Percentiles rank a stretch among this genome's conserved stretches.
Evolutionary conservation across 2,888 invertebrate genomes (phyloP).

Genomic region (Enoplolaimus lenunculus): DNA sequence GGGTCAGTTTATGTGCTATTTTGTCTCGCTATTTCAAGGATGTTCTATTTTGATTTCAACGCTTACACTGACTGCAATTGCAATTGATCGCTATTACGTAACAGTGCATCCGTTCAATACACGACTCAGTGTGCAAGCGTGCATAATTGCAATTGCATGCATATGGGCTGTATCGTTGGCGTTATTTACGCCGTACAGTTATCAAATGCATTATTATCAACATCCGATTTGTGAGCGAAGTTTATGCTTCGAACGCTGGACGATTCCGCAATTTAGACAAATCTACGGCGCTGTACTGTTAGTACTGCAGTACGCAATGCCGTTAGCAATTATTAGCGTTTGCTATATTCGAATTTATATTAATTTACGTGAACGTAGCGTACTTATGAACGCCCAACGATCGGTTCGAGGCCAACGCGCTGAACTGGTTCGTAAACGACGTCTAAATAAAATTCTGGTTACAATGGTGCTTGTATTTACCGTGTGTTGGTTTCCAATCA

Average conservation of each 20-base stretch:
- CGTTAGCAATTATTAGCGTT: slow-evolving; percentile 79
- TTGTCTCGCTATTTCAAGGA: slow-evolving; percentile 72
- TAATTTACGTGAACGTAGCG: not conserved
- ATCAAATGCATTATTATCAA: slow-evolving; percentile 52
- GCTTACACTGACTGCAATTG: slow-evolving; percentile 85
- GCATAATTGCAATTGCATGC: slow-evolving; percentile 64
- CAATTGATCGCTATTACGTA: slow-evolving; percentile 88
- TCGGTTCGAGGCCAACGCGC: slow-evolving; percentile 53
- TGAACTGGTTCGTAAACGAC: slow-evolving; percentile 69
- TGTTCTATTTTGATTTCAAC: slow-evolving; percentile 94
- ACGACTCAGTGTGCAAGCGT: slow-evolving; percentile 72
- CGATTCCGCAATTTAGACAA: slow-evolving; percentile 59
- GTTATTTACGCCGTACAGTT: slow-evolving; percentile 75
- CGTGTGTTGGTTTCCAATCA: slow-evolving; percentile 68
- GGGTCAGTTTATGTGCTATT: slow-evolving; percentile 72
- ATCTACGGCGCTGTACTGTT: slow-evolving; percentile 73
- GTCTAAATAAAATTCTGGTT: slow-evolving; percentile 89
- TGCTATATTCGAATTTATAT: slow-evolving; percentile 78
- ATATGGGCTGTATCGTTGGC: slow-evolving; percentile 79
- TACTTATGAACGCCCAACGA: not conserved
- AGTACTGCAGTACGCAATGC: slow-evolving; percentile 77
- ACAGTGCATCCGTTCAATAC: slow-evolving; percentile 88
- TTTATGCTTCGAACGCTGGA: slow-evolving; percentile 57
- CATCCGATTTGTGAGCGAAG: slow-evolving; percentile 48
- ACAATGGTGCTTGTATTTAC: slow-evolving; percentile 92